Evolutionary conservation across 2,797 vertebrate genomes (phyloP).

Genomic region (Lepidocolaptes lacrymiger): DNA sequence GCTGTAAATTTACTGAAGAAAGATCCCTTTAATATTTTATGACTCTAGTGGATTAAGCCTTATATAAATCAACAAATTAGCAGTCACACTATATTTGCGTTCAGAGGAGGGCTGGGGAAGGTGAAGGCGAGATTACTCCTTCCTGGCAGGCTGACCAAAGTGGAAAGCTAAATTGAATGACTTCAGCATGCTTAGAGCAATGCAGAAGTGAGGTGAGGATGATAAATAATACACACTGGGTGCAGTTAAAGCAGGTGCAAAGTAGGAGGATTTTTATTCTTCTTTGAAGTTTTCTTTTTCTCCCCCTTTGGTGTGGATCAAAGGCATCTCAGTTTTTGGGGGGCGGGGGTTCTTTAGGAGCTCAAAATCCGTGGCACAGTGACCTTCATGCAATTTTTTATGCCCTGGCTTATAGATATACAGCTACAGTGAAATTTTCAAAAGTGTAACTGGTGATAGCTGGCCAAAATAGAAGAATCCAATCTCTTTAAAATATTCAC

Average conservation of each 20-base stretch:
- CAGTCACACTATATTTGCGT: conserved; percentile 59
- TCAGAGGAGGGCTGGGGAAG: conserved; percentile 43
- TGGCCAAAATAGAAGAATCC: not conserved
- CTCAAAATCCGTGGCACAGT: conserved; percentile 24
- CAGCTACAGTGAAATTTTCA: not conserved
- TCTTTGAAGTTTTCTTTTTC: conserved; percentile 74
- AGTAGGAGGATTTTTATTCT: conserved; percentile 48
- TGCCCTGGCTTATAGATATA: not conserved
- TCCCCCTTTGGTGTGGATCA: conserved; percentile 63
- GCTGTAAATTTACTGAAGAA: conserved; percentile 42
- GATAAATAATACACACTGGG: conserved; percentile 54
- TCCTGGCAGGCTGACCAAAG: conserved; percentile 30
- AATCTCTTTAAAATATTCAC: not conserved
- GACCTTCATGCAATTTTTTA: not conserved
- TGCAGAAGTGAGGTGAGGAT: not conserved
- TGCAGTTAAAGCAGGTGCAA: conserved; percentile 39
- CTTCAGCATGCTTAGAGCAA: not conserved
- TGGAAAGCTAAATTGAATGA: conserved; percentile 5
- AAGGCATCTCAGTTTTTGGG: conserved; percentile 25
- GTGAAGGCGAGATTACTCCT: conserved; percentile 56
- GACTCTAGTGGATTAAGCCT: conserved; percentile 47
- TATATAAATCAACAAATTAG: conserved; percentile 69
- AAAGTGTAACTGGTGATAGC: not conserved
- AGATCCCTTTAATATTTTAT: conserved; percentile 61
- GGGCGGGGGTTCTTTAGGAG: not conserved